These are phyloP conservation scores for Saguinus midas DNA, from an alignment of 2,113 vertebrate genomes.

Conservation along the genomic window DNA sequence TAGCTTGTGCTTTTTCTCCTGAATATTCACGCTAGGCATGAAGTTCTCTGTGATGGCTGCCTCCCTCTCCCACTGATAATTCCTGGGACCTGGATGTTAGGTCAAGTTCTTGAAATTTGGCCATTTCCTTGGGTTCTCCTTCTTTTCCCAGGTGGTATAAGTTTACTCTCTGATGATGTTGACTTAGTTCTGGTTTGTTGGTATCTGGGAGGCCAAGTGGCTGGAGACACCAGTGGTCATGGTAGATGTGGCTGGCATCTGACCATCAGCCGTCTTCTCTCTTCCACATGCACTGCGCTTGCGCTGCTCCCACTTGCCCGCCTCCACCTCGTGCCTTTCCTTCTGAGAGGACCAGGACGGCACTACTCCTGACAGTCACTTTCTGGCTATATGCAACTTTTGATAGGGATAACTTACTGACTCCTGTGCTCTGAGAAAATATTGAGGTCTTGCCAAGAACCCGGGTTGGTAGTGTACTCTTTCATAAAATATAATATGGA, in stretches of 20 bases:
- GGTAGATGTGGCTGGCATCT: neutral
- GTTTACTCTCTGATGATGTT: neutral
- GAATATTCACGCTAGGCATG: neutral
- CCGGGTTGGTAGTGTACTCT: neutral
- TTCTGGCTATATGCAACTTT: neutral
- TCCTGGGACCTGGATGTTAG: neutral
- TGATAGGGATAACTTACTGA: neutral
- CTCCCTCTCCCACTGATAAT: neutral
- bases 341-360: neutral
- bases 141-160: neutral
- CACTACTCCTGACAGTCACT: neutral
- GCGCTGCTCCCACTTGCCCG: rapidly evolving
- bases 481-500: neutral
- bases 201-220: rapidly evolving
- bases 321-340: neutral
- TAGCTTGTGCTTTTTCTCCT: neutral
- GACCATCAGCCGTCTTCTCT: neutral
- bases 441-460: neutral
- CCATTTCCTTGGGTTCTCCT: neutral
- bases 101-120: neutral
- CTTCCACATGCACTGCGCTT: neutral
- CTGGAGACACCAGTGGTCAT: neutral
- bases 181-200: neutral
- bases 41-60: neutral
- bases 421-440: neutral